A percentile compares a stretch with the other conserved stretches of the same genome.
phyloP scores from a whole-genome alignment of 2,797 vertebrate genomes.

The Chaunax sp. region DNA sequence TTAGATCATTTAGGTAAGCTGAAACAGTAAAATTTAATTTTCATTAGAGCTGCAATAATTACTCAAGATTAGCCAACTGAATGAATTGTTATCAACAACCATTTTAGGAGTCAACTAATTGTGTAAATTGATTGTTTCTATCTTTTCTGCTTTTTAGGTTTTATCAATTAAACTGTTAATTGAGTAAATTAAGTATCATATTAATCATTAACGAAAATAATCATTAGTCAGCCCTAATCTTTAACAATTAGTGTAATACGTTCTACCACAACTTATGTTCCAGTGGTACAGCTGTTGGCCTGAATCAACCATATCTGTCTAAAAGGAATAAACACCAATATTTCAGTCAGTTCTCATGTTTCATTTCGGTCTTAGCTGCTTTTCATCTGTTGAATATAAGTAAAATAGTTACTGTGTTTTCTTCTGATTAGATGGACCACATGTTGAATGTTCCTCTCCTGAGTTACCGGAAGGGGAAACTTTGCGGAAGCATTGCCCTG shows the following conservation, averaged over 20 bases:
- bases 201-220: background rate
- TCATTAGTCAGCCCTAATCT: background rate
- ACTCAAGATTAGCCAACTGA: background rate
- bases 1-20: background rate
- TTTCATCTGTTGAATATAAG: background rate
- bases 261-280: background rate
- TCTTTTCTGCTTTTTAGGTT: background rate
- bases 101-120: background rate
- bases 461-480: conserved; percentile 52
- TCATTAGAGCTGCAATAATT: background rate
- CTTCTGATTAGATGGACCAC: conserved; percentile 64
- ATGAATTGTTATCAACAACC: background rate
- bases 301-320: too few species aligned
- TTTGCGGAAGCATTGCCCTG: conserved; percentile 40
- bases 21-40: background rate
- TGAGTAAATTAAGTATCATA: background rate
- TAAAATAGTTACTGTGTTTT: background rate
- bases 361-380: conserved; percentile 1
- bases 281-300: too few species aligned
- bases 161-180: background rate
- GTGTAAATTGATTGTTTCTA: too few species aligned
- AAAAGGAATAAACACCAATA: background rate
- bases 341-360: too few species aligned
- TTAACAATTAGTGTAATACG: background rate
- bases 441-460: conserved; percentile 24